Conservation (phyloP, 2,888 invertebrate species). For the Scaptomyza caliginosa region DNA sequence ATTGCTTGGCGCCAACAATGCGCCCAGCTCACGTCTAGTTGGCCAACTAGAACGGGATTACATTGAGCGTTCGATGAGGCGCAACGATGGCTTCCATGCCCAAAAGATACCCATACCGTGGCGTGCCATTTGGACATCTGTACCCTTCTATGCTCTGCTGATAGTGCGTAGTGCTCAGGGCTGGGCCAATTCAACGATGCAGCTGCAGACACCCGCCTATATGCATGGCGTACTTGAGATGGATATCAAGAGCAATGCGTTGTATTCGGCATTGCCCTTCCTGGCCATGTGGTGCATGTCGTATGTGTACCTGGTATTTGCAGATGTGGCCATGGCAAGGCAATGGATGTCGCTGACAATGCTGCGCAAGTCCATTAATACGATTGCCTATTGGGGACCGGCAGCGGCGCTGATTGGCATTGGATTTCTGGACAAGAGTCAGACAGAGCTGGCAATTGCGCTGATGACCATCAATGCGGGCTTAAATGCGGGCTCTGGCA, state of each 20-base stretch:
- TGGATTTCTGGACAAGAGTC: conserved; percentile 84
- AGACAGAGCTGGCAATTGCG: conserved; percentile 83
- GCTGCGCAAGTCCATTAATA: conserved; percentile 72
- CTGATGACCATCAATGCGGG: conserved; percentile 86
- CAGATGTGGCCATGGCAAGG: conserved; percentile 83
- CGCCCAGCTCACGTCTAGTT: conserved; percentile 85
- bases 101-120: conserved; percentile 86
- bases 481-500: conserved; percentile 71
- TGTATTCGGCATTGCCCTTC: conserved; percentile 85
- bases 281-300: conserved; percentile 85
- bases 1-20: conserved; percentile 86
- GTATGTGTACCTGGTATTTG: conserved; percentile 83
- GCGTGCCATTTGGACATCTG: conserved; percentile 86
- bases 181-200: conserved; percentile 89
- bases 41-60: conserved; percentile 85
- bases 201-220: conserved; percentile 88
- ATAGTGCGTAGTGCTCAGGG: conserved; percentile 87
- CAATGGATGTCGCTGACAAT: conserved; percentile 80
- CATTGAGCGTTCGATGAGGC: conserved; percentile 85
- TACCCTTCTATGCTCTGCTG: conserved; percentile 86
- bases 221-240: conserved; percentile 87
- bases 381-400: conserved; percentile 84
- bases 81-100: conserved; percentile 58
- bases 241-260: conserved; percentile 85
- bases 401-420: conserved; percentile 85